phyloP scores from a whole-genome alignment of 1,140 invertebrate genomes.

The Mycetomoellerius zeteki region DNA sequence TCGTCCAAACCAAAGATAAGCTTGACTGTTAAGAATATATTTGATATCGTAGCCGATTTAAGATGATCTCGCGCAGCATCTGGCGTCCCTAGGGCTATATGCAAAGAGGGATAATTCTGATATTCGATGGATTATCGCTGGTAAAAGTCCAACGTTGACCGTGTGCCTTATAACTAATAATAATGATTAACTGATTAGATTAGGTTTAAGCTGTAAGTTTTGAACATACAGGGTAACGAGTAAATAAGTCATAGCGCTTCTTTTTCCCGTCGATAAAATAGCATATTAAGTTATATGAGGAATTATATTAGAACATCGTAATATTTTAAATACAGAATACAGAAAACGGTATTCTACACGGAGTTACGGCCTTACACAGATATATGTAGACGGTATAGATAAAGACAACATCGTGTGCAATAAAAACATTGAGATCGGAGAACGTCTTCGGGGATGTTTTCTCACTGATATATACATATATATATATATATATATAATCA shows the following conservation, averaged over 20 bases:
- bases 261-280: constrained; percentile 53
- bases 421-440: constrained; percentile 59
- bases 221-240: constrained; percentile 74
- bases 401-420: constrained; percentile 38
- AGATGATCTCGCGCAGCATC: not conserved
- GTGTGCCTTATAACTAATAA: constrained; percentile 34
- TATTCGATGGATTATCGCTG: not conserved
- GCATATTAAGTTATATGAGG: constrained; percentile 61
- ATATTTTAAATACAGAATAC: constrained; percentile 56
- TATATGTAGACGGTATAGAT: constrained; percentile 61
- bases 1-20: constrained; percentile 36
- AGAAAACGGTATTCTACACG: constrained; percentile 58
- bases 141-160: constrained; percentile 32
- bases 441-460: constrained; percentile 42
- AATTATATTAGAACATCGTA: constrained; percentile 63
- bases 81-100: not conserved
- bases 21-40: not conserved
- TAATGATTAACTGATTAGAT: constrained; percentile 37
- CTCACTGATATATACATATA: constrained; percentile 36
- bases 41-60: not conserved
- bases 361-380: constrained; percentile 34
- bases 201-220: constrained; percentile 53
- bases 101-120: constrained; percentile 3
- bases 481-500: constrained; percentile 58
- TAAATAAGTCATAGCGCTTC: constrained; percentile 64